phyloP scores from a whole-genome alignment of 2,888 invertebrate species.

The Drosophila subsilvestris region DNA sequence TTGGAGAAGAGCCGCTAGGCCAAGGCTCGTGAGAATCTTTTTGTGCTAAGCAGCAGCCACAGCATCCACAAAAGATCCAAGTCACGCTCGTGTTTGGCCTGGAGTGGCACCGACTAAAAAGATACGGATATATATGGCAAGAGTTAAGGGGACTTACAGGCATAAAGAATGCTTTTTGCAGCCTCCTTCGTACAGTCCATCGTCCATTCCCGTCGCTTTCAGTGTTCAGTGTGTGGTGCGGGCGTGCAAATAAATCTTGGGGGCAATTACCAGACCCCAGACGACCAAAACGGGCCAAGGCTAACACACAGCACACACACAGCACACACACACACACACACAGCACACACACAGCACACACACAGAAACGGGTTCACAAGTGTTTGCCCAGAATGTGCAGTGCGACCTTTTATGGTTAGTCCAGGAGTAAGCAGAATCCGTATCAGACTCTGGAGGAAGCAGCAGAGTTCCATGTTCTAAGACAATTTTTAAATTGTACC shows the following conservation, averaged over 20 bases:
- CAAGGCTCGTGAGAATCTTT: conserved; percentile 75
- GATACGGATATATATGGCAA: conserved; percentile 21
- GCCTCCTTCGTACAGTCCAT: conserved; percentile 2
- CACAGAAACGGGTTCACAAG: conserved; percentile 43
- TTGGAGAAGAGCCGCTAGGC: conserved; percentile 57
- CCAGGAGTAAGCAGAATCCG: conserved; percentile 23
- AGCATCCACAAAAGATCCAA: conserved; percentile 57
- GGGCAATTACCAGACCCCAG: conserved; percentile 61
- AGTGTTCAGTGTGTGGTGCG: conserved; percentile 41
- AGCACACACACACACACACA: not conserved
- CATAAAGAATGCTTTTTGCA: conserved; percentile 47
- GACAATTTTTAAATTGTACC: conserved; percentile 41
- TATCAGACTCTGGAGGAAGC: conserved; percentile 4
- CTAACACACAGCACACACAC: conserved; percentile 25
- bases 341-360: not conserved
- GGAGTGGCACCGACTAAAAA: conserved; percentile 31
- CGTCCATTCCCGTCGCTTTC: not conserved
- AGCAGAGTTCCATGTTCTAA: conserved; percentile 19
- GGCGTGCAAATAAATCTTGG: conserved; percentile 79
- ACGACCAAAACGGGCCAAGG: conserved; percentile 59
- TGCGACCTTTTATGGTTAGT: conserved; percentile 48
- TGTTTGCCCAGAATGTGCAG: conserved; percentile 49
- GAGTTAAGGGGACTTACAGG: conserved; percentile 22
- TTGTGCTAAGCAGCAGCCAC: conserved; percentile 22
- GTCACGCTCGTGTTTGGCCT: conserved; percentile 76